These are phyloP conservation scores for Melanotaenia nigrans DNA, from an alignment of 2,797 vertebrate species.

Conservation along the genomic window DNA sequence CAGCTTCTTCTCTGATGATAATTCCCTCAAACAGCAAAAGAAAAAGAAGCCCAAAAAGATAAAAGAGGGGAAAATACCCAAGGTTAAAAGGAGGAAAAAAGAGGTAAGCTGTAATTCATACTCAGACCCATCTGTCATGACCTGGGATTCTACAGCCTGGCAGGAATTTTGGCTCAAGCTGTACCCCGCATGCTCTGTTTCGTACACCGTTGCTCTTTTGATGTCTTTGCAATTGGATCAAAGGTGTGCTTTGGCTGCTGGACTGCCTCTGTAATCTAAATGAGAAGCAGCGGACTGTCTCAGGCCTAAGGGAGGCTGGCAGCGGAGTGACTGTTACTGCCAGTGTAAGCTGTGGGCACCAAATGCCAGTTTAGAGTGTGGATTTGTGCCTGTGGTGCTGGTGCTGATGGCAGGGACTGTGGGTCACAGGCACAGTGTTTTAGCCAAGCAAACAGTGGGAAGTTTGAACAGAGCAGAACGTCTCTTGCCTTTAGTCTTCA, in stretches of 20 bases:
- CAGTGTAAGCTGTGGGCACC: constrained; percentile 65
- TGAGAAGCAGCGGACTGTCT: constrained; percentile 64
- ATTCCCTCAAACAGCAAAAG: constrained; percentile 85
- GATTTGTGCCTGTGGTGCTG: constrained; percentile 58
- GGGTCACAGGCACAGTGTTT: constrained; percentile 38
- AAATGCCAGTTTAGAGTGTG: constrained; percentile 54
- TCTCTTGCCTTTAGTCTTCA: constrained; percentile 25
- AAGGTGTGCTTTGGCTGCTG: constrained; percentile 63
- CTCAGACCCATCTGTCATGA: constrained; percentile 34
- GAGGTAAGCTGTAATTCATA: constrained; percentile 84
- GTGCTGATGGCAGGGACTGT: constrained; percentile 45
- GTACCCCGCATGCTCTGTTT: constrained; percentile 38
- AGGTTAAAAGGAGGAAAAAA: constrained; percentile 94
- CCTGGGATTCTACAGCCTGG: constrained; percentile 49
- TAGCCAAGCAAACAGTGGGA: constrained; percentile 46
- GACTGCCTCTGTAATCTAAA: constrained; percentile 61
- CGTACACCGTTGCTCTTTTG: constrained; percentile 54
- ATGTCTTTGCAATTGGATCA: constrained; percentile 63
- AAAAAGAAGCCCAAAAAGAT: constrained; percentile 94
- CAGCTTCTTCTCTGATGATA: constrained; percentile 89
- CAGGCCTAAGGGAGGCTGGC: constrained; percentile 64
- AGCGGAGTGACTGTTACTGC: constrained; percentile 41
- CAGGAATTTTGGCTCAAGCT: constrained; percentile 41
- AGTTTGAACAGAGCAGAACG: constrained; percentile 34
- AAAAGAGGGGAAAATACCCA: constrained; percentile 89